Conservation (phyloP, 2,888 invertebrate genomes). For the Diadegma fenestrale region DNA sequence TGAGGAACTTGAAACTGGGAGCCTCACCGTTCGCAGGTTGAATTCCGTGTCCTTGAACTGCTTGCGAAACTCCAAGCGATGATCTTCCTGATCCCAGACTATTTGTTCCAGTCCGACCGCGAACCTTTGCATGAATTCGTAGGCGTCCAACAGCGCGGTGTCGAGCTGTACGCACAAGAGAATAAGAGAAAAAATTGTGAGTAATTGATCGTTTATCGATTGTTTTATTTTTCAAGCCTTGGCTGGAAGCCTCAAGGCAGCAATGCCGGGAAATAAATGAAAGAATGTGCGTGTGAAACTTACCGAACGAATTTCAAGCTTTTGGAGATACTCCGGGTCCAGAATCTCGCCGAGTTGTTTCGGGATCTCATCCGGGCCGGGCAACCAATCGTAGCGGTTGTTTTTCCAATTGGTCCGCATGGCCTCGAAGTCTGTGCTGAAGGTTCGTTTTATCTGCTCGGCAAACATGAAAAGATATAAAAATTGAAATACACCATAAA, state of each 20-base stretch:
- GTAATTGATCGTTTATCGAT: too few species aligned
- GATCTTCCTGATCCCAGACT: constrained; percentile 87
- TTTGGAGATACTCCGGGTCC: constrained; percentile 83
- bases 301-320: constrained; percentile 84
- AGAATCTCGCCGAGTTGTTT: constrained; percentile 85
- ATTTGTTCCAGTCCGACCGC: constrained; percentile 90
- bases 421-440: constrained; percentile 83
- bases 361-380: constrained; percentile 84
- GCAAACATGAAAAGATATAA: constrained; percentile 40
- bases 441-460: constrained; percentile 84
- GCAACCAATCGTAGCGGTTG: constrained; percentile 86
- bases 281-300: constrained; percentile 37
- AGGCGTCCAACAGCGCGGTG: constrained; percentile 87
- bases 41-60: constrained; percentile 88
- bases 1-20: background rate
- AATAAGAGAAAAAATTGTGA: constrained; percentile 20
- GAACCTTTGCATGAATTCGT: constrained; percentile 89
- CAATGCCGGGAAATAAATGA: background rate
- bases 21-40: constrained; percentile 86
- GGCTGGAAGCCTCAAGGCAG: too few species aligned
- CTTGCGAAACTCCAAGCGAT: constrained; percentile 85
- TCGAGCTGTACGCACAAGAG: constrained; percentile 84
- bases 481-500: constrained; percentile 28
- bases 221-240: too few species aligned
- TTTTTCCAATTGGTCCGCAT: constrained; percentile 84